Percentiles rank a stretch among this genome's conserved stretches.
Evolutionary conservation across 2,888 invertebrate genomes (phyloP).

Genomic region (Ectemnius cavifrons): DNA sequence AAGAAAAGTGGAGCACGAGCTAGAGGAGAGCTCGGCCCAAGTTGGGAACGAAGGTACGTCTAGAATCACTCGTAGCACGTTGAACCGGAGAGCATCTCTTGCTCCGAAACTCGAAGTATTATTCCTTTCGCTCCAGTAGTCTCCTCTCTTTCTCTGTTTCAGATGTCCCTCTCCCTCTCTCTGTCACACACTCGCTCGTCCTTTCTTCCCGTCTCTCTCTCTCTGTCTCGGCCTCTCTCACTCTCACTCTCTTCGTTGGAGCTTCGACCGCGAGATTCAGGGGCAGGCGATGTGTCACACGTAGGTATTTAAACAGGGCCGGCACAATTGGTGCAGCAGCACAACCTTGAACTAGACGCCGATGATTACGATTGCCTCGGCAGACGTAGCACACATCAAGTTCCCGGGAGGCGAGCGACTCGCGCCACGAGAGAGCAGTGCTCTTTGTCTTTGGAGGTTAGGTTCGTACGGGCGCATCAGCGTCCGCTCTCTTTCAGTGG

Average conservation of each 20-base stretch:
- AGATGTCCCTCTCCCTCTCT: too few relatives aligned
- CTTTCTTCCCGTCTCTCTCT: slow-evolving; percentile 9
- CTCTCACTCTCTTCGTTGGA: slow-evolving; percentile 8
- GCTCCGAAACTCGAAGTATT: not conserved
- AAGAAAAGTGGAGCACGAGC: not conserved
- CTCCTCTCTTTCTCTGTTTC: too few relatives aligned
- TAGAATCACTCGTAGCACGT: slow-evolving; percentile 14
- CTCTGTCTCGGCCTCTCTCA: slow-evolving; percentile 8
- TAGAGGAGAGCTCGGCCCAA: not conserved
- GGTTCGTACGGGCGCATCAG: slow-evolving; percentile 53
- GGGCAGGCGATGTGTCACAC: slow-evolving; percentile 33
- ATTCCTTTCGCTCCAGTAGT: not conserved
- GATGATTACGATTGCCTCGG: not conserved
- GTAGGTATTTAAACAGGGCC: slow-evolving; percentile 26
- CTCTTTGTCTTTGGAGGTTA: slow-evolving; percentile 66
- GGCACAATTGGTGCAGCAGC: not conserved
- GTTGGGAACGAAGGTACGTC: not conserved
- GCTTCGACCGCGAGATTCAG: slow-evolving; percentile 5
- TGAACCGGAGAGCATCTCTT: not conserved
- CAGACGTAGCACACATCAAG: not conserved
- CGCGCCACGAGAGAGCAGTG: slow-evolving; percentile 20
- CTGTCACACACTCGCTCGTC: not conserved
- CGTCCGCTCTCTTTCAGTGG: slow-evolving; percentile 43
- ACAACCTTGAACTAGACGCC: slow-evolving; percentile 1
- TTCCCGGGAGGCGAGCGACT: too few relatives aligned